Evolutionary conservation across 2,888 invertebrate genomes (phyloP), one percentile per base, ranked within the genome.

Genomic region (Callyntrura guangdongensis): DNA sequence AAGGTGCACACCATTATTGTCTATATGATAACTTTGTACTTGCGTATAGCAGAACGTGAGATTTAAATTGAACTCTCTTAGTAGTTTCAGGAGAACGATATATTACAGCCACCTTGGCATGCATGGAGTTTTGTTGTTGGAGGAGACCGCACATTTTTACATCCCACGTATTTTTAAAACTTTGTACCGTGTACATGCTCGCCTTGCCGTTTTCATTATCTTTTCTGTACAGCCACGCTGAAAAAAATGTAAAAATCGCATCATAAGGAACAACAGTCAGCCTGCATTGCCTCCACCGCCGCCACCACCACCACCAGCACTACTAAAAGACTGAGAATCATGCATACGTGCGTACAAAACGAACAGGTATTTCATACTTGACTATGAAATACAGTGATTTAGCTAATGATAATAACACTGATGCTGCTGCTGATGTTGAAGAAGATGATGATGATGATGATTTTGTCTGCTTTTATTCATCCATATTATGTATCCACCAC

Each of bases 371-470:
- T 86, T 87, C 72, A 72, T 89, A 36, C 81, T 36, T 36, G 79
- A 25, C 67, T 82, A 49, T 81, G 69, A 49, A 88, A 89, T 56
- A 83, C 64, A 61, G 77, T 72, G 82, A 89, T 89, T 82, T 81
- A 89, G 53, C 88, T 89, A 89, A 89, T 83, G 88, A 89, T 89
- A 89, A 89, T 82, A 89, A 89, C 53, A 81, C 61, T 87, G 77
- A 56, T 82, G 87, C 53, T 74, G 72, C n/a, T 36, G 69, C 27
- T 88, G 69, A 0, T 36, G 69, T 0, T 69, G 36, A 36, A 36
- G 88, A 83, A 61, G 72, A 83, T 83, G 83, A 89, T 89, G 69
- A 36, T 69, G 88, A 89, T 83, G 72, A 83, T 89, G 83, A 89
- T 89, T 53, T 67, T 59, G 72, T 56, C 56, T 67, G 17, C 72